These are phyloP conservation scores for Strigamia transsilvanica DNA, from an alignment of 2,888 invertebrate genomes.

Conservation along the genomic window DNA sequence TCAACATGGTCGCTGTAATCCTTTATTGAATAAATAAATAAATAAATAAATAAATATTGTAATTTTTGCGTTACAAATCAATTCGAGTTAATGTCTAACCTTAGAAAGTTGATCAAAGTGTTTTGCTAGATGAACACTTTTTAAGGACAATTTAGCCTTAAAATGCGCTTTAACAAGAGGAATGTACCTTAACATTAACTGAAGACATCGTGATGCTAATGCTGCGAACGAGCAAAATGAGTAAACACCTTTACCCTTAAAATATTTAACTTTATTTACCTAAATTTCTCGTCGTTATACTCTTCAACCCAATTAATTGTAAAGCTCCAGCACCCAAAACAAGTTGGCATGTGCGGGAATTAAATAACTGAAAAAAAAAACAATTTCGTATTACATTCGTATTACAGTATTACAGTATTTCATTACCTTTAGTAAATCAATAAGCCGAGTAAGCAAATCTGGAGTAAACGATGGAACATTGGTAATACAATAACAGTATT, in stretches of 20 bases:
- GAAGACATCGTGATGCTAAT: slow-evolving; percentile 55
- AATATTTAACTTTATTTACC: slow-evolving; percentile 64
- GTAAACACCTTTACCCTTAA: neutral
- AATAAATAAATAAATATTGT: slow-evolving; percentile 22
- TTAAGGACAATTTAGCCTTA: slow-evolving; percentile 61
- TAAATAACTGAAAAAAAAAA: slow-evolving; percentile 65
- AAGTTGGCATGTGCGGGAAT: slow-evolving; percentile 78
- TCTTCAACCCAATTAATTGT: slow-evolving; percentile 90
- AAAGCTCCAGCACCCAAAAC: slow-evolving; percentile 97
- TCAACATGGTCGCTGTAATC: slow-evolving; percentile 81
- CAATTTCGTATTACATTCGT: too few species aligned
- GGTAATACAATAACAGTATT: slow-evolving; percentile 83
- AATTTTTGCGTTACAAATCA: neutral
- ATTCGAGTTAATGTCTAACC: slow-evolving; percentile 58
- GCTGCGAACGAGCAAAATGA: slow-evolving; percentile 50
- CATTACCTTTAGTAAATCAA: slow-evolving; percentile 83
- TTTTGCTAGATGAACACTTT: slow-evolving; percentile 63
- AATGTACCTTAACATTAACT: slow-evolving; percentile 66
- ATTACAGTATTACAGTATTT: neutral
- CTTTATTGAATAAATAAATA: slow-evolving; percentile 54
- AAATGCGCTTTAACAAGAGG: slow-evolving; percentile 64
- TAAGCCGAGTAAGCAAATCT: slow-evolving; percentile 81
- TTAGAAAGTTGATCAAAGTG: slow-evolving; percentile 64
- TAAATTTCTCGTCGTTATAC: slow-evolving; percentile 93
- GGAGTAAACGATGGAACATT: slow-evolving; percentile 81